These are phyloP conservation scores for Chouioia cunea DNA, from an alignment of 2,888 invertebrate genomes.

Conservation along the genomic window DNA sequence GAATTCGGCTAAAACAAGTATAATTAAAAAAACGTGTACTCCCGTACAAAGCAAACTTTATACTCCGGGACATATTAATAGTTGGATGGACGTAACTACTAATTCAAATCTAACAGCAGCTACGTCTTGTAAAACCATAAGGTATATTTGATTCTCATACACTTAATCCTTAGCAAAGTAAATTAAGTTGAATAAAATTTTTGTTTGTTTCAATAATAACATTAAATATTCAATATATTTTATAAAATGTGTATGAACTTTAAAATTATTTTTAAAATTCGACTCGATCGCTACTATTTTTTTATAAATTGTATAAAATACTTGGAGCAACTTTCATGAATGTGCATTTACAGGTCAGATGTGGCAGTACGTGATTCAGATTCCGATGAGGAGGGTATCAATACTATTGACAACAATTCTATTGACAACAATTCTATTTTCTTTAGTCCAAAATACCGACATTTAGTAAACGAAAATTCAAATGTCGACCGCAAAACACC, in stretches of 20 bases:
- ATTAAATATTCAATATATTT: too few relatives aligned
- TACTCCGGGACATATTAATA: constrained; percentile 23
- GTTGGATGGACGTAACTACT: constrained; percentile 3
- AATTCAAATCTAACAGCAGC: not conserved
- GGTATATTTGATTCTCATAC: constrained; percentile 16
- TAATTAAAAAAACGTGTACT: too few relatives aligned
- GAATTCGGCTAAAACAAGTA: too few relatives aligned
- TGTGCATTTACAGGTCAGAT: constrained; percentile 19
- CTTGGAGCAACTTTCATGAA: not conserved
- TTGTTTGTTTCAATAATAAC: too few relatives aligned
- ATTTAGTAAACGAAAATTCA: too few relatives aligned
- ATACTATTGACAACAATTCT: constrained; percentile 9
- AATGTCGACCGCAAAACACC: not conserved
- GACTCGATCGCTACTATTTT: too few relatives aligned
- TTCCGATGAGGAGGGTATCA: not conserved
- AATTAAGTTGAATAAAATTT: too few relatives aligned
- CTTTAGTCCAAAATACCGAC: not conserved
- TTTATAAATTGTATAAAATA: not conserved
- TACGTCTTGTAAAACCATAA: constrained; percentile 6
- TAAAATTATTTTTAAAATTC: too few relatives aligned
- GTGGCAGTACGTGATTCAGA: constrained; percentile 14
- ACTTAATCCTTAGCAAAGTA: too few relatives aligned
- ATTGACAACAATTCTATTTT: not conserved
- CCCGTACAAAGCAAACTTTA: constrained; percentile 19
- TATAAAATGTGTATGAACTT: too few relatives aligned